Percentiles rank a stretch among this genome's conserved stretches.
These are phyloP conservation scores for Ranitomeya variabilis DNA, from an alignment of 2,113 vertebrate species.

Conservation along the genomic window DNA sequence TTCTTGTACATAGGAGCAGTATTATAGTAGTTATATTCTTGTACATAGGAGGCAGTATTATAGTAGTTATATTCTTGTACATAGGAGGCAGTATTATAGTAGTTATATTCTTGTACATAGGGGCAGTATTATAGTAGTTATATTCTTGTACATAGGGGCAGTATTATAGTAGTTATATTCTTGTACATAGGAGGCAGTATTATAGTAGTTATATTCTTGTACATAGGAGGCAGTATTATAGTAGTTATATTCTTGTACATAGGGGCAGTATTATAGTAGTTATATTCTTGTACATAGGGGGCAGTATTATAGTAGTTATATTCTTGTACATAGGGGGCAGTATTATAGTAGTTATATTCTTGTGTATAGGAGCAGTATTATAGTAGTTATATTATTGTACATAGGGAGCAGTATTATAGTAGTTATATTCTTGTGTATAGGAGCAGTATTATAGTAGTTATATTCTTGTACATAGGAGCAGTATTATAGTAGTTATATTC, in stretches of 20 bases:
- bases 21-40: slow-evolving; percentile 10
- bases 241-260: no score
- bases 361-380: neutral
- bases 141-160: neutral
- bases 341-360: neutral
- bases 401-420: neutral
- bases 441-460: neutral
- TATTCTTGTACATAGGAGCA: neutral
- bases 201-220: neutral
- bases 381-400: no score
- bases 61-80: slow-evolving; percentile 7
- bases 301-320: neutral
- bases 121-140: neutral
- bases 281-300: neutral
- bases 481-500: neutral
- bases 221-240: neutral
- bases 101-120: neutral
- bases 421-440: neutral
- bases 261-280: neutral
- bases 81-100: neutral
- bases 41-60: neutral
- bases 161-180: neutral
- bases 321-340: neutral
- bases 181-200: neutral
- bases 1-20: neutral